Base-by-base conservation (phyloP, 2,888 invertebrate species). In the Cryptocephalus primarius region DNA sequence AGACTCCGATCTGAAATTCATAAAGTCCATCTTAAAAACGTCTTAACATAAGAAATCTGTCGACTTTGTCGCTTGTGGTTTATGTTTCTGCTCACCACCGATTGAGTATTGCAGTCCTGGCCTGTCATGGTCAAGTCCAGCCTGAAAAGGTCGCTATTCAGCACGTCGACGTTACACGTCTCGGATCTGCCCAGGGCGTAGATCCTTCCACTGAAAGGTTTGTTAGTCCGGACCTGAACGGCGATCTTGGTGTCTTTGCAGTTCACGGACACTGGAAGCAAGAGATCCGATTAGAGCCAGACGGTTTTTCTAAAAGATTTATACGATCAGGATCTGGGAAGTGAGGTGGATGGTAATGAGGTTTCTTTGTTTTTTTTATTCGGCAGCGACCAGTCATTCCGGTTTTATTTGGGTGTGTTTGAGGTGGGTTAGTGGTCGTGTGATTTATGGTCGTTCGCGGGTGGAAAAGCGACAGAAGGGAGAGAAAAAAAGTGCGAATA, bases 221-320 rank as follows among this genome's bases (percentile, higher is more conserved):
- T 89, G 71, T 92, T 93, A 34, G 93, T 93, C 57, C 87, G 79
- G 13, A 94, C 91, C 71, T 90, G 89, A 0, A 94, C 88, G 6
- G 92, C 91, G 60, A 94, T 93, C 61, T 88, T 79, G 2, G 92
- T 92, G 67, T 94, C 93, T 70, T 92, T 93, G 75, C 93, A 94
- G 68, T 91, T 88, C 1, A 93, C 92, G 32, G 90, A 85, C 44
- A 94, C 93, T 93, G 71, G 39, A 74, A 72, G 54, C 32, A 40
- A 40, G 11, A 40, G 14, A 40, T 2, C n/a, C 36, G 36, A 36
- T 11, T 36, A 36, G 36, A 36, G 12, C 11, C n/a, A 36, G 36
- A 36, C 22, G 22, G 22, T 22, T 22, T 22, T 22, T 22, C 22
- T 22, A 36, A 36, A 36, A 36, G 36, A 36, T 36, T 11, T 36